These are phyloP conservation scores for Sarcophaga carnaria DNA, from an alignment of 2,888 invertebrate species.

Conservation along the genomic window DNA sequence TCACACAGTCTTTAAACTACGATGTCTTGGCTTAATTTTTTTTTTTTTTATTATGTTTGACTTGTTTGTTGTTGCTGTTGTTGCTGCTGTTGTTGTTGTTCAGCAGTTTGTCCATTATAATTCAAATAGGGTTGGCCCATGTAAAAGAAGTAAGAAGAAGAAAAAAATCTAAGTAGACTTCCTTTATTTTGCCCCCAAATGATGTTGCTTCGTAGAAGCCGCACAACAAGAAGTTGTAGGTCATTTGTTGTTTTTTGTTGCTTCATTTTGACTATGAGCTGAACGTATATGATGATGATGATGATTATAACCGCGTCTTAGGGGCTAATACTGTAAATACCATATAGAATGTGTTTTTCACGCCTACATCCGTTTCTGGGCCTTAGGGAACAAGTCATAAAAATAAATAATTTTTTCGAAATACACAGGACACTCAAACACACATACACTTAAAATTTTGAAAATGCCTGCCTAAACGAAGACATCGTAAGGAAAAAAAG, in stretches of 20 bases:
- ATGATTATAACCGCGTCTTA: slow-evolving; percentile 47
- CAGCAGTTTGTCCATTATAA: slow-evolving; percentile 32
- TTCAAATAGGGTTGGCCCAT: slow-evolving; percentile 21
- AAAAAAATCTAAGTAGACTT: slow-evolving; percentile 7
- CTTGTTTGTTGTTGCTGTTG: slow-evolving; percentile 16
- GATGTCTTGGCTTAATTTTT: slow-evolving; percentile 10
- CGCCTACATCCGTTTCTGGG: slow-evolving; percentile 64
- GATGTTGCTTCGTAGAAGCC: neutral
- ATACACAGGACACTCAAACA: neutral
- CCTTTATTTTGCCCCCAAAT: slow-evolving; percentile 11
- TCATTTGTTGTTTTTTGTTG: neutral
- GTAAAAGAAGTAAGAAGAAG: slow-evolving; percentile 3
- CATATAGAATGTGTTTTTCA: slow-evolving; percentile 68
- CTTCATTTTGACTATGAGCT: neutral
- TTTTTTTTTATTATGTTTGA: slow-evolving; percentile 17
- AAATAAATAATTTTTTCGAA: slow-evolving; percentile 56
- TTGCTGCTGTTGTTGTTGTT: slow-evolving; percentile 32
- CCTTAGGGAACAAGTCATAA: slow-evolving; percentile 57
- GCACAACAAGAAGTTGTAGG: neutral
- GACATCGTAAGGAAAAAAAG: slow-evolving; percentile 10
- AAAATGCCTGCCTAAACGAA: neutral
- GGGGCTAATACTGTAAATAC: slow-evolving; percentile 61
- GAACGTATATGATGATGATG: neutral
- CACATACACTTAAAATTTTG: neutral
- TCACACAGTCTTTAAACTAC: neutral